Base-by-base conservation (phyloP, 1,140 invertebrate species). In the Ooceraea biroi region DNA sequence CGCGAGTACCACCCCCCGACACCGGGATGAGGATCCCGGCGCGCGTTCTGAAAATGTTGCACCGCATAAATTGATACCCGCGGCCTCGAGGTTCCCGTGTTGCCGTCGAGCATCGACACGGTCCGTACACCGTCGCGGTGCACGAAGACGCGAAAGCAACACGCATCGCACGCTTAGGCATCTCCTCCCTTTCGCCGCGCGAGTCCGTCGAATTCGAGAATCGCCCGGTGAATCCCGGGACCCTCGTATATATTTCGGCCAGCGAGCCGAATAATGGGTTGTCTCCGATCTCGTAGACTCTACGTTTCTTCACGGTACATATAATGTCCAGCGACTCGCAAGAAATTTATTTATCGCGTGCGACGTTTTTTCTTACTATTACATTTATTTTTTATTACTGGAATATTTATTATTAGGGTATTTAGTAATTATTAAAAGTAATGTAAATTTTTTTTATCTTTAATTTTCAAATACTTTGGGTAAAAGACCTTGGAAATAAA, bases 61-160 rank as follows among this genome's bases (percentile, higher is more conserved):
- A 91, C 86, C 89, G 92, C 90, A 93, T 93, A 93, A 92, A 93
- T 93, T 93, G 92, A 93, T 93, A 92, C 91, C 88, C 74, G 84
- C 76, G 87, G 82, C 65, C 89, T 73, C 74, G 72, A 52, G 85
- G 90, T 92, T 92, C 89, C 90, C 89, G 90, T 90, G 89, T 92
- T 92, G 91, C 90, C 73, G 84, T 86, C 87, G 85, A 89, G 84
- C 85, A 88, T 88, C 88, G 85, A 91, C 89, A 91, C 69, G 83
- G 82, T 61, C 72, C 83, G 68, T 78, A 46, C 84, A 77, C 83
- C 76, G 69, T 61, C 73, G 60, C 60, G 63, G 71, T 57, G 74
- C 52, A 61, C 80, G 50, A 71, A 48, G 46, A 19, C 58, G 76
- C 27, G n/a, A 12, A 60, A 71, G 46, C 71, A 76, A 74, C 76